phyloP scores from a whole-genome alignment of 2,888 invertebrate genomes.

The Ptilodon capucinus region DNA sequence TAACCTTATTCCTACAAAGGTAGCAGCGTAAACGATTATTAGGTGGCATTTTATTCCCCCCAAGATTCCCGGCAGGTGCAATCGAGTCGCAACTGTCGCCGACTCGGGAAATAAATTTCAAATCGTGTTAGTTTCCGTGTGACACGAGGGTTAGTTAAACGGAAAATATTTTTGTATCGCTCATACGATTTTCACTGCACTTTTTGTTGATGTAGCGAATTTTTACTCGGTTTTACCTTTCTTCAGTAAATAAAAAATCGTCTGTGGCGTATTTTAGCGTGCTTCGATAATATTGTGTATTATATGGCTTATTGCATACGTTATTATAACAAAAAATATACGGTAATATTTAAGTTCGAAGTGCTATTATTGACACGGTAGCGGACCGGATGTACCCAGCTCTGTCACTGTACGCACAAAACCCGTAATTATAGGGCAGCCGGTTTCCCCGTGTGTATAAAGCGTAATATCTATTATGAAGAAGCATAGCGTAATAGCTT shows the following conservation, averaged over 20 bases:
- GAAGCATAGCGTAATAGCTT: too few species aligned
- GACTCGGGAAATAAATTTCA: slow-evolving; percentile 65
- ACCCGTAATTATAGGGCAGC: too few species aligned
- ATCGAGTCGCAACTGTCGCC: slow-evolving; percentile 37
- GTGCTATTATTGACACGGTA: too few species aligned
- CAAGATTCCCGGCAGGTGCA: slow-evolving; percentile 27
- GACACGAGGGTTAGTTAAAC: slow-evolving; percentile 65
- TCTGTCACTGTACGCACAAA: too few species aligned
- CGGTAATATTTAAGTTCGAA: too few species aligned
- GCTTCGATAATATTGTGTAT: not conserved
- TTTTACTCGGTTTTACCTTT: slow-evolving; percentile 30
- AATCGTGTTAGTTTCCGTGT: slow-evolving; percentile 62
- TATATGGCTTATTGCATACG: too few species aligned
- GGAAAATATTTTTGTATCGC: slow-evolving; percentile 72
- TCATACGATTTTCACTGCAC: slow-evolving; percentile 59
- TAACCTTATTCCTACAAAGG: slow-evolving; percentile 2
- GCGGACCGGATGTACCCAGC: too few species aligned
- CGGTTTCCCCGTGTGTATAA: too few species aligned
- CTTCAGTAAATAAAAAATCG: slow-evolving; percentile 1
- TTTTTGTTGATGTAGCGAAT: slow-evolving; percentile 29
- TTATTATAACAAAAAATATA: too few species aligned
- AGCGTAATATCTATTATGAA: too few species aligned
- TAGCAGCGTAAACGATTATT: slow-evolving; percentile 24
- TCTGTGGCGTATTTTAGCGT: not conserved
- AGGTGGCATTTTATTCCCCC: slow-evolving; percentile 28